Evolutionary conservation across 2,113 vertebrate species (phyloP).

Genomic region (Notarius lentiginosus): DNA sequence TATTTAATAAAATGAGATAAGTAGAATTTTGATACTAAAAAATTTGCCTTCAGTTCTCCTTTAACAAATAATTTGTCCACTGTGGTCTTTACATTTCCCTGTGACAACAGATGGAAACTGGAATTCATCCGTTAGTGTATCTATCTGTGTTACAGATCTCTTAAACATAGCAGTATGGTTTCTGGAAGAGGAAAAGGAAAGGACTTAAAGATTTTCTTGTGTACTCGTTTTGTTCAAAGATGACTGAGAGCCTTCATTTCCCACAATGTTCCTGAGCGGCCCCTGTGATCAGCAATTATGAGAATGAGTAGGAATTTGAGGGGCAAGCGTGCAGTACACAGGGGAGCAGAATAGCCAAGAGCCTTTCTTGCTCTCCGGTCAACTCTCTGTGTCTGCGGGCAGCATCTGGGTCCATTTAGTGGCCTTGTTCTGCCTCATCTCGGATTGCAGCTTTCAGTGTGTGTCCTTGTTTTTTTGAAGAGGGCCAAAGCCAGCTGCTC

Average conservation of each 20-base stretch:
- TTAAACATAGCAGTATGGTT: conserved; percentile 67
- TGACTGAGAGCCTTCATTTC: conserved; percentile 79
- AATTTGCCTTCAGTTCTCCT: too few species aligned
- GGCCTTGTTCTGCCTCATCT: conserved; percentile 75
- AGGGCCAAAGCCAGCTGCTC: conserved; percentile 71
- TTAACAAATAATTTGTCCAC: not conserved
- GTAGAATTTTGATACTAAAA: too few species aligned
- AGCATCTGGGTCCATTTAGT: conserved; percentile 97
- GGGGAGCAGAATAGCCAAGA: conserved; percentile 70
- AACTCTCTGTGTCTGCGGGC: conserved; percentile 73
- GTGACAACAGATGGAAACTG: not conserved
- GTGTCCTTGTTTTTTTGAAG: conserved; percentile 76
- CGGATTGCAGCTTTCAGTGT: conserved; percentile 86
- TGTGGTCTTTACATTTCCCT: not conserved
- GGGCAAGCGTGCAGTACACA: conserved; percentile 71
- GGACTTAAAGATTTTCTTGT: conserved; percentile 80
- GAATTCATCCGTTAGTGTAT: not conserved
- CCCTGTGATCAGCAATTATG: conserved; percentile 84
- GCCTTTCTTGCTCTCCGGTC: conserved; percentile 56
- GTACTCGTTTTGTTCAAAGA: conserved; percentile 80
- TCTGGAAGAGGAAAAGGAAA: conserved; percentile 76
- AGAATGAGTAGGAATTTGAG: conserved; percentile 82
- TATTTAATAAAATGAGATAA: too few species aligned
- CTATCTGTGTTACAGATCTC: conserved; percentile 51
- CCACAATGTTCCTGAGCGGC: conserved; percentile 80